phyloP scores from a whole-genome alignment of 2,888 invertebrate genomes.

The Seladonia tumulorum region DNA sequence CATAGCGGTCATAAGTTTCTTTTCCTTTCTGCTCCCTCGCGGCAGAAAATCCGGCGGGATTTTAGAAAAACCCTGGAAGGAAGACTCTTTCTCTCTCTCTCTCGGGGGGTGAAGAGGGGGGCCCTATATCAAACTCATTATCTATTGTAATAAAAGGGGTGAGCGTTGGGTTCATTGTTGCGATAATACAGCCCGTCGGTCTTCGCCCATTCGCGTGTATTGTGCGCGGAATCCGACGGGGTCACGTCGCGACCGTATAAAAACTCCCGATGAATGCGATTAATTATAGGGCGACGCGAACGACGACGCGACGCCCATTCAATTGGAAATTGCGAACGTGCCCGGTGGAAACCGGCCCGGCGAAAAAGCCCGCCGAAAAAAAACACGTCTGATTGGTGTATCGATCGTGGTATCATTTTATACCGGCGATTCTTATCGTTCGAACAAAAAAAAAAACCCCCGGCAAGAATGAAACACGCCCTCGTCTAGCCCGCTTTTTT shows the following conservation, averaged over 20 bases:
- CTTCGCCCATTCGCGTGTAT: conserved; percentile 49
- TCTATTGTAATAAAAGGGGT: conserved; percentile 62
- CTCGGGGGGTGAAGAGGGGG: neutral
- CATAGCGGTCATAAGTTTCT: conserved; percentile 60
- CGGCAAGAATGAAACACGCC: neutral
- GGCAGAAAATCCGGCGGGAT: conserved; percentile 59
- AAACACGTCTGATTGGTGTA: conserved; percentile 5
- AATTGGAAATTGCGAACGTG: conserved; percentile 53
- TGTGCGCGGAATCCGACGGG: conserved; percentile 56
- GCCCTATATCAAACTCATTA: conserved; percentile 65
- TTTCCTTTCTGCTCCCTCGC: conserved; percentile 44
- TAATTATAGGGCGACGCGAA: conserved; percentile 51
- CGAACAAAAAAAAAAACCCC: neutral
- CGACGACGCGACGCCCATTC: conserved; percentile 41
- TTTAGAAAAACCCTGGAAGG: conserved; percentile 29
- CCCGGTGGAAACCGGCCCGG: conserved; percentile 10
- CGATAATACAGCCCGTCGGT: conserved; percentile 55
- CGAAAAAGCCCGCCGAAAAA: neutral
- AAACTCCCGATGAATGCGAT: conserved; percentile 53
- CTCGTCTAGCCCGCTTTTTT: neutral
- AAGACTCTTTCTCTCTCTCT: conserved; percentile 2
- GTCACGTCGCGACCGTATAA: conserved; percentile 47
- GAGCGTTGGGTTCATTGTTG: conserved; percentile 58
- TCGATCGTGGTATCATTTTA: conserved; percentile 12
- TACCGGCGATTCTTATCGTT: neutral